A percentile compares a stretch with the other conserved stretches of the same genome.
phyloP scores from a whole-genome alignment of 2,888 invertebrate genomes.

The Eumerus sabulonum region DNA sequence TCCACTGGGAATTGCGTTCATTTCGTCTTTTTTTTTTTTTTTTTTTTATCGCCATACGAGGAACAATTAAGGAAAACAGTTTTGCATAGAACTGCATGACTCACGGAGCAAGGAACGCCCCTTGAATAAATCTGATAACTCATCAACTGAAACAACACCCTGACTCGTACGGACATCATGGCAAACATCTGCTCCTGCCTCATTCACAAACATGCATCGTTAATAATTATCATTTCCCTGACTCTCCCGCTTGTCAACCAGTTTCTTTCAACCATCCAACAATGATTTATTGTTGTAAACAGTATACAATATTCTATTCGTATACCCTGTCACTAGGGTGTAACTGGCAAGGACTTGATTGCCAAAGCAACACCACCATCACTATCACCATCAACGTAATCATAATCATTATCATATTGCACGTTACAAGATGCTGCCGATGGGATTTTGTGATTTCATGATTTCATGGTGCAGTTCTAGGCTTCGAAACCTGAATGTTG shows the following conservation, averaged over 20 bases:
- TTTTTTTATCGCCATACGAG: no score
- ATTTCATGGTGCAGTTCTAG: slow-evolving; percentile 1
- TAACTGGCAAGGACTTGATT: slow-evolving; percentile 63
- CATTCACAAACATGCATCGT: slow-evolving; percentile 47
- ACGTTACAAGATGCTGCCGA: slow-evolving; percentile 51
- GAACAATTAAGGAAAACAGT: slow-evolving; percentile 24
- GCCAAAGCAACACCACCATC: slow-evolving; percentile 33
- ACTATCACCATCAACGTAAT: slow-evolving; percentile 40
- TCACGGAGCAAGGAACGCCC: slow-evolving; percentile 56
- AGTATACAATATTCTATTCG: slow-evolving; percentile 1
- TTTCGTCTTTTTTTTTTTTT: no score
- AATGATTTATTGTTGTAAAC: slow-evolving; percentile 45
- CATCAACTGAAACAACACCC: slow-evolving; percentile 14
- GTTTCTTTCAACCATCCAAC: slow-evolving; percentile 39
- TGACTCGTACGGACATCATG: background rate
- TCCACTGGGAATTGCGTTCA: no score
- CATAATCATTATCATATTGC: slow-evolving; percentile 59
- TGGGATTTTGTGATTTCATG: slow-evolving; percentile 56
- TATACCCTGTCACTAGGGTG: slow-evolving; percentile 60
- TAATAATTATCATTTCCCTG: slow-evolving; percentile 56
- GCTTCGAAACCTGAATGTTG: slow-evolving; percentile 16
- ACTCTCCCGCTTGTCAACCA: slow-evolving; percentile 37
- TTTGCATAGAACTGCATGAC: slow-evolving; percentile 38
- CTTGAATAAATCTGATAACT: slow-evolving; percentile 59
- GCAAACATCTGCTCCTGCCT: slow-evolving; percentile 53